Conservation (phyloP, 1,140 invertebrate species). For the Neomicropteryx cornuta region DNA sequence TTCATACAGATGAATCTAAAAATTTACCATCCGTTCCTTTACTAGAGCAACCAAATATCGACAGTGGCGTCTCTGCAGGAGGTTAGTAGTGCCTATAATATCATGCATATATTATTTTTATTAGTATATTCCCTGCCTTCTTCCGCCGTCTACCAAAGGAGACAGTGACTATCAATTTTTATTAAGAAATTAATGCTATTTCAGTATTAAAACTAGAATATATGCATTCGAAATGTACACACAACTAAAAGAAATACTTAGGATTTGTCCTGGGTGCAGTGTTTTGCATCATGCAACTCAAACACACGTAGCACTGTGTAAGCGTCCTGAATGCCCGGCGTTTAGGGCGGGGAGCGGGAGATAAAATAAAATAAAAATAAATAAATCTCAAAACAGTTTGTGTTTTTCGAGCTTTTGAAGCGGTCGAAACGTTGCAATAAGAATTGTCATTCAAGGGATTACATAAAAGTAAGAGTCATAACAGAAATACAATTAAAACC, state of each 20-base stretch:
- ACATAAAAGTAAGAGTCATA: too few species aligned
- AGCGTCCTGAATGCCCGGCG: too few species aligned
- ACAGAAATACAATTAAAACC: too few species aligned
- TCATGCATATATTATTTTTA: neutral
- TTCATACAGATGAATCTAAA: constrained; percentile 6
- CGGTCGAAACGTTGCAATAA: too few species aligned
- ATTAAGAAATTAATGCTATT: neutral
- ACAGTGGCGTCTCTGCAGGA: constrained; percentile 13
- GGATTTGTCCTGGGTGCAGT: too few species aligned
- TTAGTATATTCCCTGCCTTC: neutral
- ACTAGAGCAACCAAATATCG: constrained; percentile 13
- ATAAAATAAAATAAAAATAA: too few species aligned
- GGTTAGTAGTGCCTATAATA: constrained; percentile 7
- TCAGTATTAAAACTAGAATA: neutral
- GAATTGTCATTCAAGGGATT: too few species aligned
- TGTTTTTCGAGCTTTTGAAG: too few species aligned
- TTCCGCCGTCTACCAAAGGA: neutral
- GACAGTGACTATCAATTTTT: constrained; percentile 1
- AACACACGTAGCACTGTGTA: too few species aligned
- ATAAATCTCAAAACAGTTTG: too few species aligned
- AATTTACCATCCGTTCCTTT: constrained; percentile 1
- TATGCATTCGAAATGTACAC: neutral
- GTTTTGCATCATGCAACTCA: too few species aligned
- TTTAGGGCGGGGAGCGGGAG: too few species aligned
- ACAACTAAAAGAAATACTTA: neutral